These are phyloP conservation scores for Spisula subtruncata DNA, from an alignment of 2,888 invertebrate genomes.

Conservation along the genomic window DNA sequence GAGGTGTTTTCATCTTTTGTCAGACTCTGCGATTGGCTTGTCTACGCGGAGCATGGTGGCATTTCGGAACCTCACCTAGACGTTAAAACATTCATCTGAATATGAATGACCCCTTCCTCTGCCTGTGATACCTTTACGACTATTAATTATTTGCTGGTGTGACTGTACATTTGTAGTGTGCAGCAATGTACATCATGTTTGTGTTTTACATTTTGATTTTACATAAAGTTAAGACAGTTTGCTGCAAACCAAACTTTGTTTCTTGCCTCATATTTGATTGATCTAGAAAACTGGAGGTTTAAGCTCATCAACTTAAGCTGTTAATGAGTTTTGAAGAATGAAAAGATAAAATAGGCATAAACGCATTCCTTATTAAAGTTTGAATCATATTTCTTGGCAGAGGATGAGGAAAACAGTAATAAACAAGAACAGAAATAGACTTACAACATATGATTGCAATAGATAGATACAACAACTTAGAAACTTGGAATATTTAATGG, in stretches of 20 bases:
- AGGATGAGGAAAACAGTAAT: not conserved
- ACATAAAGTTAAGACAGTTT: not conserved
- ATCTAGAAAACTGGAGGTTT: slow-evolving; percentile 3
- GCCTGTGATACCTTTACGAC: no score
- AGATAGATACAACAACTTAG: not conserved
- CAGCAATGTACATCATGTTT: not conserved
- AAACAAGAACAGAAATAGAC: slow-evolving; percentile 30
- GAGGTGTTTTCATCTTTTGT: no score
- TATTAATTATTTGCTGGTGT: no score
- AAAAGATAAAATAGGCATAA: slow-evolving; percentile 20
- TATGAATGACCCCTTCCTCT: no score
- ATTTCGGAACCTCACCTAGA: no score
- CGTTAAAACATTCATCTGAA: no score
- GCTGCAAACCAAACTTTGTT: not conserved
- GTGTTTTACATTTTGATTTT: not conserved
- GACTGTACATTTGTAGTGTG: not conserved
- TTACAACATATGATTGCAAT: slow-evolving; percentile 16
- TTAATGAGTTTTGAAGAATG: slow-evolving; percentile 29
- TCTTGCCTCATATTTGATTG: not conserved
- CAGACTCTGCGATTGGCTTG: no score
- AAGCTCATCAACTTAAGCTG: slow-evolving; percentile 29
- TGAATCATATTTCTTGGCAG: slow-evolving; percentile 24
- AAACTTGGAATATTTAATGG: not conserved
- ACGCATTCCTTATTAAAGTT: slow-evolving; percentile 9
- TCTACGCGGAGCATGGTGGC: no score